Base-by-base conservation (phyloP, 1,140 invertebrate species). In the Panagrolaimus sp. region DNA sequence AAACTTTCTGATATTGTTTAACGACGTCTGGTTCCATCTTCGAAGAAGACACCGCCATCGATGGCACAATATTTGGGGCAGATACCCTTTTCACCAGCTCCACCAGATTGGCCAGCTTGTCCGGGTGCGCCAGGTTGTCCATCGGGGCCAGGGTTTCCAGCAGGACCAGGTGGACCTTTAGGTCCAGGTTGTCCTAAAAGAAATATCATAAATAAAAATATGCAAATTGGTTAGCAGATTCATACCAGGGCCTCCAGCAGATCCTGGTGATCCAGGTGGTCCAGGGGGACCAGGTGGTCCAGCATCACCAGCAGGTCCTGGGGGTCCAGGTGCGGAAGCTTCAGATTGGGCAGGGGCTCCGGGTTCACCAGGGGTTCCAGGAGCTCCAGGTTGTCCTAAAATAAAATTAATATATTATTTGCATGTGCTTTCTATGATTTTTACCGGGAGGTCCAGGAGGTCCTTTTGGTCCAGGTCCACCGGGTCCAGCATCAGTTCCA, bases 81-180 rank as follows among this genome's bases (percentile, higher is more conserved):
- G 69, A 69, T 81, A 28, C 77, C 77, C 62, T 81, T 69, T 67
- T 78, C 75, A 69, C 78, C 77, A 26, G 75, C 65, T 1, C 67
- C 62, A n/a, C n/a, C n/a, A n/a, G n/a, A n/a, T 55, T 9, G 21
- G 9, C 7, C 9, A 8, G 9, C 7, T 12, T 43, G 45, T 10
- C 26, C 5, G 8, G n/a, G 4, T 17, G 17, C 15, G 43, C 71
- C 72, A 52, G 58, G 26, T 32, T 76, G 68, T 64, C 75, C 75
- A 21, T 74, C 68, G 43, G 74, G 70, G 68, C 77, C 76, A 47
- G 73, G 71, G 58, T 72, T 71, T 66, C 77, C 79, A 58, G 80
- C 78, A 55, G 72, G 63, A 67, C 78, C 78, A 14, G 75, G 76
- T 1, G 74, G 66, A 76, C 76, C 76, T 43, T 75, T 77, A 38